phyloP scores from a whole-genome alignment of 2,888 invertebrate species.

The Chrysolina haemoptera region DNA sequence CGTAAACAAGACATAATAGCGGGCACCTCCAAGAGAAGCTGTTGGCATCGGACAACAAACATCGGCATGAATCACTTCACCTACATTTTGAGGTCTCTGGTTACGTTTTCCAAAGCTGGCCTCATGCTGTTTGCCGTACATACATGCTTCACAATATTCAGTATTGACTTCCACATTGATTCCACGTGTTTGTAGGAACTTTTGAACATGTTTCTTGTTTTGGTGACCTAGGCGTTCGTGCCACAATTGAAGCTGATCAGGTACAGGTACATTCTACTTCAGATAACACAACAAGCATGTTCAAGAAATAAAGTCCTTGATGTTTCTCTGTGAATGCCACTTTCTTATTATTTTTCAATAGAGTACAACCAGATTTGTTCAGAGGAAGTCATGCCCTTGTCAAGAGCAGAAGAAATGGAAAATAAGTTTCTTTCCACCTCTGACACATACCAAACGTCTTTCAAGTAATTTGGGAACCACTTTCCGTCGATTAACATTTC shows the following conservation, averaged over 20 bases:
- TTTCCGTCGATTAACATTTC: background rate
- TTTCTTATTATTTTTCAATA: background rate
- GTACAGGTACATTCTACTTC: background rate
- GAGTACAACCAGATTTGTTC: too few relatives aligned
- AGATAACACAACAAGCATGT: background rate
- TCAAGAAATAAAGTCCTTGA: background rate
- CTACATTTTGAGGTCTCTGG: background rate
- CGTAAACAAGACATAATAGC: background rate
- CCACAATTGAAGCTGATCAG: constrained; percentile 1
- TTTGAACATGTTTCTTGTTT: background rate
- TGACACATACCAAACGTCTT: background rate
- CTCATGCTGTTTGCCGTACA: background rate
- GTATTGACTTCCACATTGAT: background rate
- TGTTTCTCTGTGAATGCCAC: background rate
- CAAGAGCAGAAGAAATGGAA: too few relatives aligned
- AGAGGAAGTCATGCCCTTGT: background rate
- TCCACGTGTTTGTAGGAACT: background rate
- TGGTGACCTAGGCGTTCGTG: background rate
- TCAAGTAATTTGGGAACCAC: background rate
- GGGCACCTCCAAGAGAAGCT: background rate
- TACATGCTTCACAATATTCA: background rate
- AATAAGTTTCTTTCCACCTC: too few relatives aligned
- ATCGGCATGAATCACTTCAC: background rate
- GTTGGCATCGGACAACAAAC: background rate
- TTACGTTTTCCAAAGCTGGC: background rate